Conservation (phyloP, 2,113 vertebrate species). For the Colistium nudipinnis region DNA sequence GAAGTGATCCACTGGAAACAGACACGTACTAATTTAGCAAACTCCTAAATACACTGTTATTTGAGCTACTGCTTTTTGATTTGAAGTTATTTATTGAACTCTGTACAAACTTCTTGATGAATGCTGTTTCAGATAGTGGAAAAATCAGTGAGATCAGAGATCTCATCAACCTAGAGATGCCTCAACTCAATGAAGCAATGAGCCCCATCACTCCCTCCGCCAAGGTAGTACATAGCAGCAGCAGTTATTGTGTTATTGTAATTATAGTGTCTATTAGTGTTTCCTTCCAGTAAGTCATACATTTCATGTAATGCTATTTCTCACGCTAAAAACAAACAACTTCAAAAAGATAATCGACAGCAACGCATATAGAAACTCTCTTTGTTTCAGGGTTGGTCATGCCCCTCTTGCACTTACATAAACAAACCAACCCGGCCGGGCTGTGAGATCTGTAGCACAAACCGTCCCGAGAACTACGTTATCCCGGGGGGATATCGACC, state of each 20-base stretch:
- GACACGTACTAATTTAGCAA: too few relatives aligned
- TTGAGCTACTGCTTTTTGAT: too few relatives aligned
- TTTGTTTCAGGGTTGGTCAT: conserved; percentile 83
- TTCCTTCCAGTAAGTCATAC: not conserved
- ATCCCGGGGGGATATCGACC: conserved; percentile 71
- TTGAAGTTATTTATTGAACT: too few relatives aligned
- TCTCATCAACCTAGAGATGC: conserved; percentile 72
- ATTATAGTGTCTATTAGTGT: not conserved
- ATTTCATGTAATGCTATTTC: not conserved
- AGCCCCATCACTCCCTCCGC: conserved; percentile 18
- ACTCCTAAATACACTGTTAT: not conserved
- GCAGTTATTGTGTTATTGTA: not conserved
- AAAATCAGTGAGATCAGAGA: conserved; percentile 65
- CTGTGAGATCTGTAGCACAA: conserved; percentile 92
- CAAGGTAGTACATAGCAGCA: conserved; percentile 52
- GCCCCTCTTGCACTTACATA: conserved; percentile 91
- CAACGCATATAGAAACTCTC: not conserved
- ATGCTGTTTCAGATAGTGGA: conserved; percentile 27
- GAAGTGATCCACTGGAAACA: too few relatives aligned
- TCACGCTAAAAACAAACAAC: not conserved
- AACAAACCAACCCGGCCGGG: conserved; percentile 89
- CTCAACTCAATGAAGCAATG: conserved; percentile 68
- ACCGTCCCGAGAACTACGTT: conserved; percentile 78
- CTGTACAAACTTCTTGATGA: not conserved
- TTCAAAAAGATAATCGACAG: not conserved